Conservation (phyloP, 2,113 vertebrate genomes). For the Melanocharis versteri region DNA sequence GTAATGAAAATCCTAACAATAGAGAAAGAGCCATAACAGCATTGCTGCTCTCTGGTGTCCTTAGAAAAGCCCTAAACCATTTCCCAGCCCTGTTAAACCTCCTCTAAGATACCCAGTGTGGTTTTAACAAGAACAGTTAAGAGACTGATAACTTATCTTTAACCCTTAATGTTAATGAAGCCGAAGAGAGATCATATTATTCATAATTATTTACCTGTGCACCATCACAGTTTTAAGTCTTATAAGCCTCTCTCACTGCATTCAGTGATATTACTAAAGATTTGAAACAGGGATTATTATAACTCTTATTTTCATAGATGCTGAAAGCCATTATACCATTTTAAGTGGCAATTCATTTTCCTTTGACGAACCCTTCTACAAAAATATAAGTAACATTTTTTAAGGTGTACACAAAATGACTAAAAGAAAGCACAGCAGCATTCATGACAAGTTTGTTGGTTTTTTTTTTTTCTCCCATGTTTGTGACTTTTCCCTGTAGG, state of each 20-base stretch:
- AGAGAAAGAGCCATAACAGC: fast-evolving
- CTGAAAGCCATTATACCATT: neutral
- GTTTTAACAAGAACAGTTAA: neutral
- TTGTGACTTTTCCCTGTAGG: neutral
- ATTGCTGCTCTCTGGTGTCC: no score
- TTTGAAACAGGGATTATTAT: neutral
- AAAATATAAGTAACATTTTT: neutral
- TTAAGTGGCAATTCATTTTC: neutral
- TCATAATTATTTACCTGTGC: neutral
- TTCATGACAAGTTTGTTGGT: neutral
- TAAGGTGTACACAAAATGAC: neutral
- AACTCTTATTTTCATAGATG: neutral
- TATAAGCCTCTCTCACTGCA: neutral
- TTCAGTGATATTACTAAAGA: neutral
- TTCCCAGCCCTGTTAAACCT: neutral
- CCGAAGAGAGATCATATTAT: neutral
- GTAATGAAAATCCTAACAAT: neutral
- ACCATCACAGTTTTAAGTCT: neutral
- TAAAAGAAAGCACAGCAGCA: neutral
- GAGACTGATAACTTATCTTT: neutral
- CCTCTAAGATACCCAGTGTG: neutral
- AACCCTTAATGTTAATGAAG: neutral
- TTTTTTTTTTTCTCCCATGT: no score
- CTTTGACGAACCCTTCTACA: neutral
- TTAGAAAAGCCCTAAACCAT: neutral